Evolutionary conservation across 2,113 vertebrate species (phyloP).

Genomic region (Carassius carassius): DNA sequence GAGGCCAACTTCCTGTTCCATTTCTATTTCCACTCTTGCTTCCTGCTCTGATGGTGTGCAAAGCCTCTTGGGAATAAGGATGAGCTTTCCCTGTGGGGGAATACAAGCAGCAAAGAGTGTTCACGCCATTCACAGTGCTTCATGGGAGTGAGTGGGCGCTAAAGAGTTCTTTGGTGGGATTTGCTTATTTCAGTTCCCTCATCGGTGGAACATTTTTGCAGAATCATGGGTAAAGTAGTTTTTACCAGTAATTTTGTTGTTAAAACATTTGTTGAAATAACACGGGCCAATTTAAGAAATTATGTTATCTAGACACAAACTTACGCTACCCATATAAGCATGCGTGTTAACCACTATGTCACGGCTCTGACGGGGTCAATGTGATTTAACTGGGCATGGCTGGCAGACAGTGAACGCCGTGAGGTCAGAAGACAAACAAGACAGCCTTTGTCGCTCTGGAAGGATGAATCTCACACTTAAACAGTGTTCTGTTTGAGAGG

Average conservation of each 20-base stretch:
- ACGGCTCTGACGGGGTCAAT: background rate
- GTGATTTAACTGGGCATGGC: background rate
- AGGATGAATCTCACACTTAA: constrained; percentile 9
- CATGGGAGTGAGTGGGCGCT: background rate
- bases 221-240: background rate
- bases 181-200: background rate
- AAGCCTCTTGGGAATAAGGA: constrained; percentile 9
- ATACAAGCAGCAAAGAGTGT: background rate
- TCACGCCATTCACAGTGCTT: background rate
- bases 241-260: background rate
- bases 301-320: background rate
- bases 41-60: constrained; percentile 1
- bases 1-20: constrained; percentile 30
- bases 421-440: constrained; percentile 21
- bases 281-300: background rate
- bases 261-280: too few relatives aligned
- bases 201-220: background rate
- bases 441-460: constrained; percentile 2
- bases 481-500: constrained; percentile 18
- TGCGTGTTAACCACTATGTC: background rate
- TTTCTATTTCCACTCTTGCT: constrained; percentile 33
- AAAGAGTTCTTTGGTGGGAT: too few relatives aligned
- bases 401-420: background rate
- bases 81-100: background rate
- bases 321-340: background rate